phyloP scores from a whole-genome alignment of 2,888 invertebrate genomes.

The Thereva unica region DNA sequence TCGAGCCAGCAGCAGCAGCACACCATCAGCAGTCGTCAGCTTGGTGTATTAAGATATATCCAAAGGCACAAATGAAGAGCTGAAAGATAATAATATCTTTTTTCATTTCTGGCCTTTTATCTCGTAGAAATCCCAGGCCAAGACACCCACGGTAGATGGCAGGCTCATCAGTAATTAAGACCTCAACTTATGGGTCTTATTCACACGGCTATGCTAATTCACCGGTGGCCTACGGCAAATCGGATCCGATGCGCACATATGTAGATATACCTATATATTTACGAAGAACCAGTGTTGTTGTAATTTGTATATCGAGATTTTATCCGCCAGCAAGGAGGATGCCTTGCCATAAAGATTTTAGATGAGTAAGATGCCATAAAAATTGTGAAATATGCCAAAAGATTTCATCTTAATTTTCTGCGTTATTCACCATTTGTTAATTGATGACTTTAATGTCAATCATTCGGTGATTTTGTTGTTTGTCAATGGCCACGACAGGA shows the following conservation, averaged over 20 bases:
- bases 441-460: too few species aligned
- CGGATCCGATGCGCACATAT: constrained; percentile 32
- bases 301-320: too few species aligned
- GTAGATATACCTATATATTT: background rate
- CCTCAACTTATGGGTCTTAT: constrained; percentile 41
- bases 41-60: too few species aligned
- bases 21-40: constrained; percentile 9
- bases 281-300: too few species aligned
- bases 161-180: constrained; percentile 39
- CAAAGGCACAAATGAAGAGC: background rate
- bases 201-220: constrained; percentile 45
- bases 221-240: constrained; percentile 36
- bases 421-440: too few species aligned
- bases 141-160: constrained; percentile 24
- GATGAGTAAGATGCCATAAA: too few species aligned
- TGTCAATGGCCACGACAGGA: too few species aligned
- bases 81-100: constrained; percentile 11
- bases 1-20: constrained; percentile 22
- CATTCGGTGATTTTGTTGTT: too few species aligned
- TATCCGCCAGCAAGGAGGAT: too few species aligned
- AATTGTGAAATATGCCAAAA: too few species aligned
- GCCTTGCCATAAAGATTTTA: too few species aligned
- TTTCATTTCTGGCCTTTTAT: background rate
- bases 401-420: too few species aligned
- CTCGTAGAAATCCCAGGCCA: constrained; percentile 19